phyloP scores from a whole-genome alignment of 2,797 vertebrate species.

The Gymnoscopelus microlampas region DNA sequence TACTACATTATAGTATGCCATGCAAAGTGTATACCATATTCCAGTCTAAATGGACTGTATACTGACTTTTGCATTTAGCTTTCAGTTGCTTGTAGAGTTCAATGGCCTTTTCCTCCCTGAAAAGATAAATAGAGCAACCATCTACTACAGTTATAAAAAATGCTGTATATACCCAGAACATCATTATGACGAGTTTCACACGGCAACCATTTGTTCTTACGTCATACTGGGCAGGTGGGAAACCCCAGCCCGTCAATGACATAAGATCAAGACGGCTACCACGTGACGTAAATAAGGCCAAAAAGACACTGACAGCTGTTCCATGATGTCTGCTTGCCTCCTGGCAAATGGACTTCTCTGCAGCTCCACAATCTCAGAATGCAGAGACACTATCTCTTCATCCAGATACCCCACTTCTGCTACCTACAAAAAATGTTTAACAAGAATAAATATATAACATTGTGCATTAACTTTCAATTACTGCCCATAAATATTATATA shows the following conservation, averaged over 20 bases:
- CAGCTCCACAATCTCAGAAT: conserved; percentile 96
- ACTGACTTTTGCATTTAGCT: conserved; percentile 92
- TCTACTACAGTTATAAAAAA: not conserved
- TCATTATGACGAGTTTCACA: not conserved
- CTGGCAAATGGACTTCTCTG: conserved; percentile 95
- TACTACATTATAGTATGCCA: not conserved
- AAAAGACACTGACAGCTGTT: conserved; percentile 87
- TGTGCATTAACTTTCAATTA: not conserved
- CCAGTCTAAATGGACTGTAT: not conserved
- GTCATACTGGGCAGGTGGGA: too few relatives aligned
- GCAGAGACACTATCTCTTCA: conserved; percentile 95
- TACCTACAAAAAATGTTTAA: conserved; percentile 78
- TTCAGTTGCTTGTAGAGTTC: conserved; percentile 98
- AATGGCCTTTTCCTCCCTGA: conserved; percentile 91
- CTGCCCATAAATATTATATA: not conserved
- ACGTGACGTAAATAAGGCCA: too few relatives aligned
- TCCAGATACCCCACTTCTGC: conserved; percentile 93
- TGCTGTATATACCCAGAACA: not conserved
- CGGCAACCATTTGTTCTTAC: too few relatives aligned
- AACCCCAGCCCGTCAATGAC: too few relatives aligned
- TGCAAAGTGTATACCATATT: too few relatives aligned
- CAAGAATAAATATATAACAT: not conserved
- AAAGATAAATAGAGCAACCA: conserved; percentile 35
- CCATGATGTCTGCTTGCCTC: conserved; percentile 94
- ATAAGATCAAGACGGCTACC: too few relatives aligned